Conservation (phyloP, 2,113 vertebrate species). For the Tragelaphus strepsiceros region DNA sequence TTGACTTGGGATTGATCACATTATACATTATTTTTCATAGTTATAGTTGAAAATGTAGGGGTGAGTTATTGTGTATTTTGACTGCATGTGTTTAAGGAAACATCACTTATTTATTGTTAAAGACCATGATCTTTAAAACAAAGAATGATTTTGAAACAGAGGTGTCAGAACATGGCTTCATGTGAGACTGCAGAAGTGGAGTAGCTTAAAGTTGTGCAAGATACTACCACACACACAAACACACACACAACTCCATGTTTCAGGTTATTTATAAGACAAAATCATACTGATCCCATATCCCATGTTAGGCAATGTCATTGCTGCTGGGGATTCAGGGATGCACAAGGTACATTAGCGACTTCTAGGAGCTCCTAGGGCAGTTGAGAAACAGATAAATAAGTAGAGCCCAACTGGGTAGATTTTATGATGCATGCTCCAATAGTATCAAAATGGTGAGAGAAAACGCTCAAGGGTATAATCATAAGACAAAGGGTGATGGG, state of each 20-base stretch:
- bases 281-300: not conserved
- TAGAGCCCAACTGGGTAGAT: not conserved
- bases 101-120: not conserved
- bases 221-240: too few species aligned
- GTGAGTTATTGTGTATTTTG: not conserved
- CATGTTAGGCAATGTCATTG: not conserved
- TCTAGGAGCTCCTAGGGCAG: not conserved
- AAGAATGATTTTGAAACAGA: not conserved
- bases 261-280: not conserved
- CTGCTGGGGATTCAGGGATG: not conserved
- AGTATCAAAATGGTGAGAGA: not conserved
- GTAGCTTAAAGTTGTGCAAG: not conserved
- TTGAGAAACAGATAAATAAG: not conserved
- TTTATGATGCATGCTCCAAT: not conserved
- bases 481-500: not conserved
- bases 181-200: not conserved
- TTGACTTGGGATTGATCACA: not conserved
- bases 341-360: not conserved
- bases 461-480: not conserved
- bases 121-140: not conserved
- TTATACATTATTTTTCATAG: not conserved
- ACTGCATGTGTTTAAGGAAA: not conserved
- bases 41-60: not conserved
- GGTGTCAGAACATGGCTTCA: accelerated
- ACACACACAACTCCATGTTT: not conserved